Base-by-base conservation (phyloP, 2,797 vertebrate species). In the Spatula versicolor region DNA sequence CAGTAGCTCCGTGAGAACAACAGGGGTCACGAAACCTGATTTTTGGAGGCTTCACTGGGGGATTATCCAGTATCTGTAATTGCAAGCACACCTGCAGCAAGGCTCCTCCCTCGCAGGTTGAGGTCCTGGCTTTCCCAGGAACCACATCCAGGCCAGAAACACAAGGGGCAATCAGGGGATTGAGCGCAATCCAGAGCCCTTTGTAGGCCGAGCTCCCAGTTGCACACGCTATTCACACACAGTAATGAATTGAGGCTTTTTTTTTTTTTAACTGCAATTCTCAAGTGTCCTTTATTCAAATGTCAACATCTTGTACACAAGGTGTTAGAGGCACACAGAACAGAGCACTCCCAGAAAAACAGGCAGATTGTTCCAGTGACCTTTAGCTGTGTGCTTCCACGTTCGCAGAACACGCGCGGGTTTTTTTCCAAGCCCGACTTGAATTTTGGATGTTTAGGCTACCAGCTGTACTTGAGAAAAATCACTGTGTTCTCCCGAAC, bases 301-400 rank as follows among this genome's bases (percentile, higher is more conserved):
- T 95, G 92, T 88, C 96, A 96, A 64, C 95, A 96, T 96, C 95
- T 96, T 95, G 95, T 93, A 93, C 7, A 63, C 94, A 96, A 96
- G 94, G 96, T 96, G 95, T 86, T 95, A 92, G 71, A 90, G 82
- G 86, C 87, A 43, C 83, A 74, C n/a, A 91, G 91, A 74, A 91
- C 2, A 0, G 26, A 93, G 88, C 39, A 71, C 82, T 95, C 92
- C 68, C 90, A 93, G 91, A 87, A 95, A 95, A 93, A 88, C 92
- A 93, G n/a, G 71, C 95, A 96, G 94, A 96, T 93, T 95, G 92
- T 86, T 88, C 78, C 83, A 15, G 31, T 86, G 93, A 96, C 94
- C 93, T 96, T 96, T 96, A 96, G 52, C 15, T 93, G 63, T 77
- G 83, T 92, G 94, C 92, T 43, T 81, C 90, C 63, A 68, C 52